Evolutionary conservation across 1,140 invertebrate genomes (phyloP), one percentile per base, ranked within the genome.

Genomic region (Ctenoplectra terminalis): DNA sequence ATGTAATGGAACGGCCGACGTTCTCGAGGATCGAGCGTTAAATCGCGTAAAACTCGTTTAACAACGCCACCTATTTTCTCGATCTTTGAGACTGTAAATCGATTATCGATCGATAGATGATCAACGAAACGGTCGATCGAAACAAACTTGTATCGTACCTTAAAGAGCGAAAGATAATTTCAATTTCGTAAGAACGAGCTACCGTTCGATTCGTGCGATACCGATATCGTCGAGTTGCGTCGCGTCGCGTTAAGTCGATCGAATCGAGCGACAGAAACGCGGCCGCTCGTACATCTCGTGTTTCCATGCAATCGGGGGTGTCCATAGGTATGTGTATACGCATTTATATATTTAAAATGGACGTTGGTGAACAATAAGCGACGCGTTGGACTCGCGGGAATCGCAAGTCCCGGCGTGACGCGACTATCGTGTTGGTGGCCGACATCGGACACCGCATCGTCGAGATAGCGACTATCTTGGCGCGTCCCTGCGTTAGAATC

Each of bases 401-500:
- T 73, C n/a, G 73, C 52, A 81, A 63, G 52, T 54, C 50, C 26
- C n/a, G 77, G 13, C 40, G 58, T 26, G 64, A 46, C 58, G 58
- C 60, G 60, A 34, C 13, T 20, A 54, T 75, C 74, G 76, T 70
- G 81, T 88, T 85, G 87, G 87, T 88, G 84, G 87, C 75, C 87
- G 86, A 61, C 81, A 88, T 26, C 74, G 63, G 87, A 88, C 81
- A 88, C 87, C 87, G n/a, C 29, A 72, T 80, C 73, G 37, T 56
- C 87, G 83, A 86, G 87, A 88, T 88, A 88, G 81, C 82, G 52
- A 50, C 76, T 88, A 87, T 88, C 87, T 88, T 83, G 31, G 80
- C 71, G 83, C 82, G 26, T 52, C 64, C 61, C 70, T 60, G 29
- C 40, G 46, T 81, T 76, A 40, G 72, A 56, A 31, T 76, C 81